Evolutionary conservation across 2,797 vertebrate species (phyloP).

Genomic region (Miichthys miiuy): DNA sequence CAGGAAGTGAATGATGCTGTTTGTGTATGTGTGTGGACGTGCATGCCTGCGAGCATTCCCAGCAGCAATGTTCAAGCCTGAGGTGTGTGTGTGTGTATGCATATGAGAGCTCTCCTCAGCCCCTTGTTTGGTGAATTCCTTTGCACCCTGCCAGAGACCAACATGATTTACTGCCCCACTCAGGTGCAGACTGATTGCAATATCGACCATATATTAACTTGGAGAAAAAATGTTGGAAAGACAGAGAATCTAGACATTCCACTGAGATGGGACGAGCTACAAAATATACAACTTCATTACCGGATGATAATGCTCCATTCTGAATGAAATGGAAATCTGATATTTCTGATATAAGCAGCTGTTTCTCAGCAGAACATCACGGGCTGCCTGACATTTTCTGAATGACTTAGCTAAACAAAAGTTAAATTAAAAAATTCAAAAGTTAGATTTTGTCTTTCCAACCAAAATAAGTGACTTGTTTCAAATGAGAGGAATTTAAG

Average conservation of each 20-base stretch:
- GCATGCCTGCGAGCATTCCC: conserved; percentile 29
- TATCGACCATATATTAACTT: conserved; percentile 50
- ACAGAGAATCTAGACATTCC: conserved; percentile 51
- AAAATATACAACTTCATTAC: conserved; percentile 34
- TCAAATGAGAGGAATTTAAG: neutral
- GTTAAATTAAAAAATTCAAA: neutral
- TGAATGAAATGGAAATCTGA: conserved; percentile 18
- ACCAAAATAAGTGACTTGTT: neutral
- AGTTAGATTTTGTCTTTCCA: no score
- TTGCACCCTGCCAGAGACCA: conserved; percentile 32
- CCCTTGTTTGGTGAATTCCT: conserved; percentile 85
- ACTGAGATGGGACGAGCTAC: conserved; percentile 28
- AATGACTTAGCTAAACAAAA: neutral
- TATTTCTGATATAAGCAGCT: conserved; percentile 15
- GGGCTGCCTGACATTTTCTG: neutral
- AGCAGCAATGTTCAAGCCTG: conserved; percentile 9
- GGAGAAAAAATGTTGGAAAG: conserved; percentile 41
- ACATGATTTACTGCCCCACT: conserved; percentile 65
- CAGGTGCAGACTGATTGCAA: conserved; percentile 66
- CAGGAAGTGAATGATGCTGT: conserved; percentile 31
- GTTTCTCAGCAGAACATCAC: conserved; percentile 8
- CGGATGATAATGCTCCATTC: conserved; percentile 2
- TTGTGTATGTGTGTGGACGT: conserved; percentile 32
- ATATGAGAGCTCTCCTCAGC: conserved; percentile 42
- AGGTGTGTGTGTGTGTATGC: conserved; percentile 50